These are phyloP conservation scores for Chydorus sphaericus DNA, from an alignment of 2,888 invertebrate species.

Conservation along the genomic window DNA sequence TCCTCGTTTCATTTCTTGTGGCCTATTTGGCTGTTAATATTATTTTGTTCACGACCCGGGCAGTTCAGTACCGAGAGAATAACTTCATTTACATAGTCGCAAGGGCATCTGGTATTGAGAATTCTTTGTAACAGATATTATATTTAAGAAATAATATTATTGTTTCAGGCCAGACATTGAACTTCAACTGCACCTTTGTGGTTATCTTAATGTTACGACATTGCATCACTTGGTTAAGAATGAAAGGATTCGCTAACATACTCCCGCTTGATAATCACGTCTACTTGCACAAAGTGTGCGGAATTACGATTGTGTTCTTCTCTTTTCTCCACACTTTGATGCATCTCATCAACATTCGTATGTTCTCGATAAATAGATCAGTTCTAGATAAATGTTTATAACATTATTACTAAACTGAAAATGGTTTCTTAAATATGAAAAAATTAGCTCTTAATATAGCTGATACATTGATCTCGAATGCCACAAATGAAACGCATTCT, in stretches of 20 bases:
- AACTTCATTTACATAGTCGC: not conserved
- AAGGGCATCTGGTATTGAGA: not conserved
- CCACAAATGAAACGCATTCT: not conserved
- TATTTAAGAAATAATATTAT: not conserved
- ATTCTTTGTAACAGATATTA: not conserved
- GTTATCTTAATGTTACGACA: slow-evolving; percentile 77
- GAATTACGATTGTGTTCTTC: slow-evolving; percentile 56
- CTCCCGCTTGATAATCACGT: slow-evolving; percentile 85
- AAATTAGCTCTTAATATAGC: not conserved
- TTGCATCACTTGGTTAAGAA: slow-evolving; percentile 67
- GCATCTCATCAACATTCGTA: slow-evolving; percentile 78
- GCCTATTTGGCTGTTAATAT: not conserved
- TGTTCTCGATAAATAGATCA: slow-evolving; percentile 32
- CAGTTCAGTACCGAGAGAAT: not conserved
- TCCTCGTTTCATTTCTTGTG: not conserved
- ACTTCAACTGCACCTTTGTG: slow-evolving; percentile 81
- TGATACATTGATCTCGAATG: not conserved
- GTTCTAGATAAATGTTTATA: not conserved
- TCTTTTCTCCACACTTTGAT: slow-evolving; percentile 64
- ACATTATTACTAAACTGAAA: not conserved
- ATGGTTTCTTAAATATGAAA: not conserved
- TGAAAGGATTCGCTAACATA: slow-evolving; percentile 55
- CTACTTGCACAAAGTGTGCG: slow-evolving; percentile 80
- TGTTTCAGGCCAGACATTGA: slow-evolving; percentile 68
- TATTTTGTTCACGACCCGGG: not conserved